Evolutionary conservation across 2,888 invertebrate species (phyloP), one percentile per base, ranked within the genome.

Genomic region (Lordiphosa fenestrarum): DNA sequence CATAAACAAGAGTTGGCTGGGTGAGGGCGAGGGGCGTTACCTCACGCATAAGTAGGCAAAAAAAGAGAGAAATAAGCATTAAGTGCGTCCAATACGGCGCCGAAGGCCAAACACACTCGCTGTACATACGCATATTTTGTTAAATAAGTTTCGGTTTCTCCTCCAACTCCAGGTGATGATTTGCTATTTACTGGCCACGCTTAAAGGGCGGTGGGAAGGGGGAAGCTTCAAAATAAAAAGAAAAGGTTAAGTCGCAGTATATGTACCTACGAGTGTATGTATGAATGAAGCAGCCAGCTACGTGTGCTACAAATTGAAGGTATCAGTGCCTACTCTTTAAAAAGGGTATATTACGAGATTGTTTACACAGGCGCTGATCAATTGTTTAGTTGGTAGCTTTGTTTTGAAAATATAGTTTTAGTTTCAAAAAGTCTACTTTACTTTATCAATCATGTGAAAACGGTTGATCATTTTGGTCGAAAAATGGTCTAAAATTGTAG

Each of bases 131-230:
- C 65, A 68, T 59, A 69, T 68, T 55, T 47, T 15, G 15, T 15
- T 59, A 56, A 59, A 58, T 60, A 33, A 53, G 47, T 55, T 61
- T 41, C 50, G 36, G 48, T 59, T 53, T 59, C 51, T 44, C 25
- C 36, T 52, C 41, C 38, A 37, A 56, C 67, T 33, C 44, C 71
- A 74, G 77, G 74, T 77, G 74, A 77, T 74, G 74, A 73, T 77
- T 76, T 77, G 74, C 74, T 62, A 64, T 74, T 74, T 71, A 64
- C 53, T 44, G 56, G 52, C 38, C 39, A 30, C 19, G 50, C 30
- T 15, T 9, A 48, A 44, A 19, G 42, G 2, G 15, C 2, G 15
- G 15, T 1, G 33, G 39, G 44, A n/a, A 23, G 44, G 44, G 13
- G 38, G 13, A 39, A 33, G 55, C 41, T 44, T 53, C 37, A 15